Evolutionary conservation across 2,888 invertebrate genomes (phyloP), one percentile per base, ranked within the genome.

Genomic region (Orthosia cruda): DNA sequence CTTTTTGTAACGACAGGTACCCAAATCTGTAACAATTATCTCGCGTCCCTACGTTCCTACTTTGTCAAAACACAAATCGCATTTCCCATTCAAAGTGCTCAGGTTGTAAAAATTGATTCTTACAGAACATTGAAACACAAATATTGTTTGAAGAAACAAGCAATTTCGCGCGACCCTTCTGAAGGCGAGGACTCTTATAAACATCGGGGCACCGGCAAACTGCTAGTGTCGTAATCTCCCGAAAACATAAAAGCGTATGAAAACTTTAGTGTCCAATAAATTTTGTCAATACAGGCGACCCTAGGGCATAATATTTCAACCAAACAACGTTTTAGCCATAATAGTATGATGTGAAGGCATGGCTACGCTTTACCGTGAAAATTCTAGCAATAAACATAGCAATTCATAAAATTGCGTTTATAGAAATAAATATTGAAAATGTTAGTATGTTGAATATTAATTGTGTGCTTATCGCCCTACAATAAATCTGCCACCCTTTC

Each of bases 181-280:
- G 80, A 88, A 86, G 87, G 88, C 86, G 86, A 89, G 89, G 91
- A 87, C 91, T 91, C 91, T 92, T 93, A 92, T 92, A 92, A 93
- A 92, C 91, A 91, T 91, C 90, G 89, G 89, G 86, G 88, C 82
- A 85, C 89, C 72, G 85, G 89, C 87, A 90, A 92, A 91, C 91
- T 91, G 93, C 88, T 91, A 89, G 88, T 87, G 88, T 89, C 91
- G 93, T 93, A 94, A 94, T 95, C 94, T 94, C 90, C 91, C 90
- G 88, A 91, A 95, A 93, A 93, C 93, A 93, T 94, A 93, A 94
- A 94, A 92, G 92, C 91, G 91, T 93, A 94, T 94, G 93, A 94
- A 95, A 94, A 93, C 89, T 94, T 94, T 94, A 95, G 92, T 94
- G 89, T 91, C 91, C 92, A 93, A 92, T 95, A 95, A 94, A 94